Percentiles rank a stretch among this genome's conserved stretches.
Evolutionary conservation across 2,888 invertebrate genomes (phyloP).

Genomic region (Drosophila kanekoi): DNA sequence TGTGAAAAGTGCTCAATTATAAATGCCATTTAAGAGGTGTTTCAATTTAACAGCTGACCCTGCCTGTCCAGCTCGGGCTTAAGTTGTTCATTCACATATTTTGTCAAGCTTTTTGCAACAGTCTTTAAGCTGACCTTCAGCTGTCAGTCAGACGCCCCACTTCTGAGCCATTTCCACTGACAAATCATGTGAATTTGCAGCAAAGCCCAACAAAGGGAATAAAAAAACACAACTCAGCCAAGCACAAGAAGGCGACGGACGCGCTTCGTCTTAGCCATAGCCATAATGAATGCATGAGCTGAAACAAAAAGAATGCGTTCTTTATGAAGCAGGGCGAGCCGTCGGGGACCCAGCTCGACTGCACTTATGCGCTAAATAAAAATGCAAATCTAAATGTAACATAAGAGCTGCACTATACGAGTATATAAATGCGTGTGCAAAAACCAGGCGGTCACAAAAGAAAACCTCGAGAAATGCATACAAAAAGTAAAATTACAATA

Average conservation of each 20-base stretch:
- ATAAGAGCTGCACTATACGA: conserved; percentile 42
- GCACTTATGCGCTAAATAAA: conserved; percentile 79
- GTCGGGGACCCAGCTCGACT: conserved; percentile 20
- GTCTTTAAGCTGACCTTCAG: conserved; percentile 54
- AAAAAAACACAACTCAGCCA: conserved; percentile 28
- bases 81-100: conserved; percentile 6
- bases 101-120: conserved; percentile 7
- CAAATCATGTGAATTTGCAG: conserved; percentile 38
- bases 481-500: not conserved
- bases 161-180: conserved; percentile 6
- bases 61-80: not conserved
- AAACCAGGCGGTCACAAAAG: conserved; percentile 32
- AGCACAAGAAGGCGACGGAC: conserved; percentile 37
- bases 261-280: conserved; percentile 27
- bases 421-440: conserved; percentile 26
- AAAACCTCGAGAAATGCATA: conserved; percentile 26
- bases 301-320: conserved; percentile 51
- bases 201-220: conserved; percentile 40
- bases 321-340: conserved; percentile 18
- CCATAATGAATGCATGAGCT: conserved; percentile 55
- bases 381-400: conserved; percentile 79
- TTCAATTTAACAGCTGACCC: conserved; percentile 9
- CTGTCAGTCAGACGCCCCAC: conserved; percentile 32
- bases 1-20: conserved; percentile 44
- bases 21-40: conserved; percentile 29